A percentile compares a stretch with the other conserved stretches of the same genome.
These are phyloP conservation scores for Meghimatium bilineatum DNA, from an alignment of 2,888 invertebrate species.

Conservation along the genomic window DNA sequence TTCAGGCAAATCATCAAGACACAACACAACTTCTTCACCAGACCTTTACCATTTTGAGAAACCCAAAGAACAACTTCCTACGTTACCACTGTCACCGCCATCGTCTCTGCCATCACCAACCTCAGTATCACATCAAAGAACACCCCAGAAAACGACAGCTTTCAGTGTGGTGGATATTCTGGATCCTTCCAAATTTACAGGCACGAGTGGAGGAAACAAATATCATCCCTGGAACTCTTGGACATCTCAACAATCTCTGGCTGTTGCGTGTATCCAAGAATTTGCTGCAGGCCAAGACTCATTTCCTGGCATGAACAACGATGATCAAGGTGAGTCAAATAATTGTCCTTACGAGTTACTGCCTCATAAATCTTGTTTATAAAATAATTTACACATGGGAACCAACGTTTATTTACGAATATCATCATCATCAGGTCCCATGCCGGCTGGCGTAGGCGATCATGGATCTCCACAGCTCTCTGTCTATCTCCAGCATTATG, in stretches of 20 bases:
- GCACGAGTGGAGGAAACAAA: constrained; percentile 49
- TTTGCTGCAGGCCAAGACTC: not conserved
- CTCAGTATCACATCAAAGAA: not conserved
- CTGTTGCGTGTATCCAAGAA: not conserved
- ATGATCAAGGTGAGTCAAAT: constrained; percentile 21
- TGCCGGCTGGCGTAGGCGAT: too few relatives aligned
- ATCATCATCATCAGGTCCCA: too few relatives aligned
- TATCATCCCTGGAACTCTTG: constrained; percentile 57
- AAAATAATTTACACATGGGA: too few relatives aligned
- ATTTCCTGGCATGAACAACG: not conserved
- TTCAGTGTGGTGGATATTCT: constrained; percentile 71
- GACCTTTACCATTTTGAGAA: not conserved
- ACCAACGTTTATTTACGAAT: too few relatives aligned
- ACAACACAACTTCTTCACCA: not conserved
- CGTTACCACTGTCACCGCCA: not conserved
- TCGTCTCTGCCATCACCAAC: not conserved
- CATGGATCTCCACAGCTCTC: too few relatives aligned
- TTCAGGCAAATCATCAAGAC: not conserved
- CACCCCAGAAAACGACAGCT: constrained; percentile 58
- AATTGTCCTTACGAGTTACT: too few relatives aligned
- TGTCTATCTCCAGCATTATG: too few relatives aligned
- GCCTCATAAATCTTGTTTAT: too few relatives aligned
- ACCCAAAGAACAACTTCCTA: not conserved
- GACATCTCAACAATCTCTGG: constrained; percentile 46
- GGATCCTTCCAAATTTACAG: constrained; percentile 69